Evolutionary conservation across 2,797 vertebrate genomes (phyloP), one percentile per base, ranked within the genome.

Genomic region (Otolemur crassicaudatus): DNA sequence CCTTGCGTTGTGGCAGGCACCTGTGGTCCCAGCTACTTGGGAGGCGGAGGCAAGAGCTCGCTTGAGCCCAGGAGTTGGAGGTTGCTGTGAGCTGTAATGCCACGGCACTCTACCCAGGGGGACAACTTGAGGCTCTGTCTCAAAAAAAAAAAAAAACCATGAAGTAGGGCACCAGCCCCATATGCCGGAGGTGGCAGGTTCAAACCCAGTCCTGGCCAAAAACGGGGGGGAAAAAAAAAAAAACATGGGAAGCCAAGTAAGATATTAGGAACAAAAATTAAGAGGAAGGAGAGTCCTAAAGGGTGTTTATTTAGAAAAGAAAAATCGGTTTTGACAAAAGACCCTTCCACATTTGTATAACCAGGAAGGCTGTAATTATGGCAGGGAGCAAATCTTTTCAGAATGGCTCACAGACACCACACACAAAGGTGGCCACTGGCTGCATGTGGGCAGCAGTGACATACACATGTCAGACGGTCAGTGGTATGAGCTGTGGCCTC

Each of bases 371-470:
- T 93, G 97, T 94, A 93, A 85, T 95, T 91, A 89, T 72, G 19
- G 94, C 94, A 94, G 93, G 96, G 77, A 75, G 97, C 79, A 87
- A 31, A 86, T 82, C 94, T 69, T 40, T 83, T 95, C 67, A 61
- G 46, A 88, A 94, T 34, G 65, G 65, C 86, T 2, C 73, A 27
- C 46, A 75, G 81, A 46, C 81, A 81, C 1, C 0, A 87, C 60
- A 16, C 0, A 27, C 89, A 19, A 4, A 0, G 22, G 77, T 70
- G 91, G 93, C 13, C 29, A 31, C 13, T 31, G 29, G 63, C 29
- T 65, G 63, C 29, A 65, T 7, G 70, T 73, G 91, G 94, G 92
- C 90, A 70, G 93, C 70, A 65, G 10, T 5, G 22, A 63, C 89
- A 0, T 22, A 37, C 63, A 49, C 14, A 25, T 65, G 49, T 22